Conservation (phyloP, 1,140 invertebrate genomes). For the Plutomurus gul region DNA sequence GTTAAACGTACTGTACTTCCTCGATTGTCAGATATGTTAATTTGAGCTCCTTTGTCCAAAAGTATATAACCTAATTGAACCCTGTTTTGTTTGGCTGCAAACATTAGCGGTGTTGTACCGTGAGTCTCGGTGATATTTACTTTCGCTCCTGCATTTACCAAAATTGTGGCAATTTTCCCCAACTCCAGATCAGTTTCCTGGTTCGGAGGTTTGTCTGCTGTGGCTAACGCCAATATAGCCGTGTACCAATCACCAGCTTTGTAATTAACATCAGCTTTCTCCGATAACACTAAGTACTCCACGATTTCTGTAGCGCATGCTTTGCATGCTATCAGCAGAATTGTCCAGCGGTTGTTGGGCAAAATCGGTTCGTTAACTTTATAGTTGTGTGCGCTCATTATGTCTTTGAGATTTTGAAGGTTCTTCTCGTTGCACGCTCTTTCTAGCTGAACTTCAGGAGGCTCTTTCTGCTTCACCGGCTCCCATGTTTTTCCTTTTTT, state of each 20-base stretch:
- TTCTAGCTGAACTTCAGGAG: not conserved
- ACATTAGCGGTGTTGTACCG: not conserved
- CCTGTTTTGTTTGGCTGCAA: not conserved
- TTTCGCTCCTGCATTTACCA: not conserved
- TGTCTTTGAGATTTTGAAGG: not conserved
- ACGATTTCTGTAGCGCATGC: not conserved
- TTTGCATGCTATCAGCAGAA: not conserved
- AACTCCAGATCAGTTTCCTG: not conserved
- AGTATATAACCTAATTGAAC: not conserved
- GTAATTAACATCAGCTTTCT: not conserved
- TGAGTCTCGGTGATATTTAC: not conserved
- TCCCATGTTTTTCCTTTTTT: not conserved
- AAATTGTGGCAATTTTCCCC: not conserved
- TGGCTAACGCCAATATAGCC: not conserved
- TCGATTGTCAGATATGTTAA: not conserved
- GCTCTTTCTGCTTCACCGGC: not conserved
- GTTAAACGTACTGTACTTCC: not conserved
- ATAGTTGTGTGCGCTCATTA: not conserved
- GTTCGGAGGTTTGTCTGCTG: not conserved
- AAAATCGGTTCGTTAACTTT: not conserved
- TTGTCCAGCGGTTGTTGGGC: not conserved
- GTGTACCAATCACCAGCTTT: not conserved
- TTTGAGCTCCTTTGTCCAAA: not conserved
- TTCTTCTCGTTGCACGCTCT: not conserved
- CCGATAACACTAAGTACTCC: not conserved